Conservation (phyloP, 2,888 invertebrate genomes). For the Liopterus haemorrhoidalis region DNA sequence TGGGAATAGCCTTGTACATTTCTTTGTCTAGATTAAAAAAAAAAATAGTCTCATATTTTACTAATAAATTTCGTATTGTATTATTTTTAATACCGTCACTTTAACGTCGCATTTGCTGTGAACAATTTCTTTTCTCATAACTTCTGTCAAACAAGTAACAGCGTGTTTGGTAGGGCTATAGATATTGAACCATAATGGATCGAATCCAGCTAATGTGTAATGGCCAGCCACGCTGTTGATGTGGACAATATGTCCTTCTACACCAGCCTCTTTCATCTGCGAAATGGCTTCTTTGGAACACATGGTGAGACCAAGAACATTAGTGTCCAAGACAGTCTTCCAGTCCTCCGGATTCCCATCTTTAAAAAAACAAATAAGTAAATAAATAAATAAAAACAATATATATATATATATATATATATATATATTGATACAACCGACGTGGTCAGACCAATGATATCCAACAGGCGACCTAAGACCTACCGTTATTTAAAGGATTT, state of each 20-base stretch:
- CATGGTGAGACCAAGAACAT: conserved; percentile 32
- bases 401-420: too few relatives aligned
- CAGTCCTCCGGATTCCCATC: conserved; percentile 30
- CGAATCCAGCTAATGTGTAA: background rate
- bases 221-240: conserved; percentile 27
- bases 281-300: conserved; percentile 33
- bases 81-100: conserved; percentile 36
- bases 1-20: too few relatives aligned
- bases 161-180: conserved; percentile 35
- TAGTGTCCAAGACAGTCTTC: conserved; percentile 31
- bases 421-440: too few relatives aligned
- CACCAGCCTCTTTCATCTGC: conserved; percentile 31
- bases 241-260: conserved; percentile 34
- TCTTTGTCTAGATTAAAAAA: too few relatives aligned
- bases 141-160: conserved; percentile 34
- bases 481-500: too few relatives aligned
- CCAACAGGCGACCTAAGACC: too few relatives aligned
- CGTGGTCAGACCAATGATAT: too few relatives aligned
- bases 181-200: conserved; percentile 29
- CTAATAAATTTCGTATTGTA: too few relatives aligned
- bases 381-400: too few relatives aligned
- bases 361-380: conserved; percentile 13
- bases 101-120: conserved; percentile 28
- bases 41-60: too few relatives aligned
- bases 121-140: conserved; percentile 31